Base-by-base conservation (phyloP, 1,140 invertebrate species). In the Trypoxylus dichotomus region DNA sequence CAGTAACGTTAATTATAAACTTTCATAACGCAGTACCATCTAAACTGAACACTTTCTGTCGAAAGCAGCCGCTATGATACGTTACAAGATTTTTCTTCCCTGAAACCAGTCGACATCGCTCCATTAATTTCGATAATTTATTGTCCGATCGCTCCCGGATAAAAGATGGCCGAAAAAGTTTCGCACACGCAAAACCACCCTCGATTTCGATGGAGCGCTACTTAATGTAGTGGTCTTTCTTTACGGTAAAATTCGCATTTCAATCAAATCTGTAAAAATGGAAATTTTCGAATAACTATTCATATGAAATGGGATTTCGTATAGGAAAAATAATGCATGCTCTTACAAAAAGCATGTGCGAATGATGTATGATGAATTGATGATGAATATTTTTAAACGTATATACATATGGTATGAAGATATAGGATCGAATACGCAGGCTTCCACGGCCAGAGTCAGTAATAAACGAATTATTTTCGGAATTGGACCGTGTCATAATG, bases 101-200 rank as follows among this genome's bases (percentile, higher is more conserved):
- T 13, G 47, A 54, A 54, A 6, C 13, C 47, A 15, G 47, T 19
- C 15, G 47, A 19, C 47, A 19, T 6, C 47, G 7, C 47, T 54
- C 47, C 47, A 54, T 54, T 54, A 54, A 54, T 54, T 54, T 54
- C 15, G 47, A 54, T 54, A 54, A 54, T 54, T 54, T 54, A 54
- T 54, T 54, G 47, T 54, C 19, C 47, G 47, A 54, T 54, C 11
- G 47, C 15, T 19, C 19, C 47, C 47, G 15, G 47, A n/a, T 54
- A 54, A 54, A 54, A 54, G 13, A 2, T 19, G 47, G 47, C 47
- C 15, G 47, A 54, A n/a, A 54, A 15, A 54, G 47, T 54, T 54
- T 54, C 47, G 47, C 47, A 19, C n/a, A 54, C 47, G 47, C 47
- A n/a, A 54, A n/a, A 19, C 47, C 47, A n/a, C 15, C 13, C 19